Percentiles rank a stretch among this genome's conserved stretches.
These are phyloP conservation scores for Hipposideros larvatus DNA, from an alignment of 2,797 vertebrate species.

Conservation along the genomic window DNA sequence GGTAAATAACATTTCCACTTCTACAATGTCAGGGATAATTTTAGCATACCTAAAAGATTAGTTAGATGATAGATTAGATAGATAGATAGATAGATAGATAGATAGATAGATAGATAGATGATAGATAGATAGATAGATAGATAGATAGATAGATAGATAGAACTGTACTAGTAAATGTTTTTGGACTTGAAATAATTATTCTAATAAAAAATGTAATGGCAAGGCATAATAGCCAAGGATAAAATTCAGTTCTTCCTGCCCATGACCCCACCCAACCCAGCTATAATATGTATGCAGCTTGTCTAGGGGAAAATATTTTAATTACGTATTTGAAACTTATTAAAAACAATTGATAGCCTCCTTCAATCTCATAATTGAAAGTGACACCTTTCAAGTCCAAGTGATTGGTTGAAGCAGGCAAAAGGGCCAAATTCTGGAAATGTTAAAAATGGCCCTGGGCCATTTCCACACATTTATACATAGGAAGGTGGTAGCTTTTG, in stretches of 20 bases:
- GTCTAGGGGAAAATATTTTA: fast-evolving
- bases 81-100: not conserved
- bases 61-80: not conserved
- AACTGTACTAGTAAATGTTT: not conserved
- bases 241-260: too few relatives aligned
- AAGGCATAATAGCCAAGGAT: not conserved
- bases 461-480: not conserved
- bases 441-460: not conserved
- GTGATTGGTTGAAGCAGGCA: not conserved
- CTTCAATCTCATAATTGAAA: not conserved
- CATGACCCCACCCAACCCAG: fast-evolving
- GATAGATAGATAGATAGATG: not conserved
- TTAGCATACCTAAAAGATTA: not conserved
- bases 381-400: not conserved
- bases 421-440: not conserved
- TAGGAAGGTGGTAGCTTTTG: not conserved
- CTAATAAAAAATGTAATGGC: not conserved
- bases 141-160: not conserved
- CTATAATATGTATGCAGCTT: not conserved
- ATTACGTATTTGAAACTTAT: not conserved
- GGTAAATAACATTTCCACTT: not conserved
- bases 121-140: not conserved
- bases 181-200: not conserved
- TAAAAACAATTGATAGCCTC: fast-evolving
- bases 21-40: not conserved